A percentile compares a stretch with the other conserved stretches of the same genome.
Conservation (phyloP, 2,113 vertebrate genomes). For the Lamprotornis superbus region DNA sequence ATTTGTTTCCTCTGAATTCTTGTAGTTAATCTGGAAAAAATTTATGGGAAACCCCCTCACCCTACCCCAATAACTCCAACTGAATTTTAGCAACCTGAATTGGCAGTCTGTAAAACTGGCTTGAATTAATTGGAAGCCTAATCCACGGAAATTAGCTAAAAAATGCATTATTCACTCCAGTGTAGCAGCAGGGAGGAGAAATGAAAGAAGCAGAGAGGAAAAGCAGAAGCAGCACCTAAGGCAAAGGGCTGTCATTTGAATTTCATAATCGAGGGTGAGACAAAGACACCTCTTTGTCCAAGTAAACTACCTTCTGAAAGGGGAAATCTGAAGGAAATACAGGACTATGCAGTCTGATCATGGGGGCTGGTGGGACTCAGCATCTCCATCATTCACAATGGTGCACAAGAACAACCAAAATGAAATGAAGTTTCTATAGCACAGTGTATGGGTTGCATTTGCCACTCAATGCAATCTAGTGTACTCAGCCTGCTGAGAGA, state of each 20-base stretch:
- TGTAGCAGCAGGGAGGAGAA: slow-evolving; percentile 62
- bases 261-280: slow-evolving; percentile 44
- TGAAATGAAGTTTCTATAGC: neutral
- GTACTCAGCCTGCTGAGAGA: neutral
- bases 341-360: neutral
- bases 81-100: slow-evolving; percentile 23
- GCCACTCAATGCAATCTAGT: neutral
- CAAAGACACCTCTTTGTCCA: slow-evolving; percentile 46
- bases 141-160: slow-evolving; percentile 49
- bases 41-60: neutral
- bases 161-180: slow-evolving; percentile 59
- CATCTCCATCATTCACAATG: neutral
- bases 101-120: slow-evolving; percentile 47
- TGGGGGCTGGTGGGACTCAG: neutral
- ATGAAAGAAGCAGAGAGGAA: slow-evolving; percentile 52
- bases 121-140: slow-evolving; percentile 63
- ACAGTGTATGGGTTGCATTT: neutral
- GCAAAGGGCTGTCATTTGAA: slow-evolving; percentile 62
- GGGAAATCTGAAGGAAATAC: neutral
- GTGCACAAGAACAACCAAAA: neutral
- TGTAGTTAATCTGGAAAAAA: slow-evolving; percentile 23
- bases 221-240: slow-evolving; percentile 59
- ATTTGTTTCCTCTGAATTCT: slow-evolving; percentile 27
- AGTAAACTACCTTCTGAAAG: slow-evolving; percentile 22
- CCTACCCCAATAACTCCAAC: neutral